phyloP scores from a whole-genome alignment of 1,140 invertebrate species.

The Tachypleus tridentatus region DNA sequence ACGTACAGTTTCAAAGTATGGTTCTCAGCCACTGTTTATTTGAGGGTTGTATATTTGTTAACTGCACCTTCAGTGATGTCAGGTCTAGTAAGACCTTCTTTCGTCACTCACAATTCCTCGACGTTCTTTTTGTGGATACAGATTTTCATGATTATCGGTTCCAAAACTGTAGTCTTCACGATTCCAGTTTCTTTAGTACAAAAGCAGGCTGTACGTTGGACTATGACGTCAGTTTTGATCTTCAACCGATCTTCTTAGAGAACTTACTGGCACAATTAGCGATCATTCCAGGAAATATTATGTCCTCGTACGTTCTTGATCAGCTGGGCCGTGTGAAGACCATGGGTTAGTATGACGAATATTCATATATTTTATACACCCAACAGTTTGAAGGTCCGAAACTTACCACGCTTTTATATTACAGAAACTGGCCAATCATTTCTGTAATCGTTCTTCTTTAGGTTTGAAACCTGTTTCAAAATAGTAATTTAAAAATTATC shows the following conservation, averaged over 20 bases:
- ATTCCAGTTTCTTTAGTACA: constrained; percentile 25
- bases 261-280: constrained; percentile 31
- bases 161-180: constrained; percentile 24
- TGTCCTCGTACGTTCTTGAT: constrained; percentile 39
- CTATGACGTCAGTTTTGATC: constrained; percentile 31
- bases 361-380: too few species aligned
- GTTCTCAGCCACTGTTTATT: constrained; percentile 30
- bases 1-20: constrained; percentile 25
- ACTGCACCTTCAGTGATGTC: constrained; percentile 27
- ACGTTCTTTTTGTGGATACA: constrained; percentile 29
- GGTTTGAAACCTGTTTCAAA: too few species aligned
- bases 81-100: constrained; percentile 30
- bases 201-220: constrained; percentile 28
- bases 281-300: constrained; percentile 38
- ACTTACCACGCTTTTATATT: too few species aligned
- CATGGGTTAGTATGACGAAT: constrained; percentile 32
- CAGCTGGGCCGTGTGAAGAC: constrained; percentile 37
- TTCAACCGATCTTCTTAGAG: constrained; percentile 30
- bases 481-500: too few species aligned
- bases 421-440: too few species aligned
- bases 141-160: constrained; percentile 30
- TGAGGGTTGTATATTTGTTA: constrained; percentile 26
- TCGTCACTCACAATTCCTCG: constrained; percentile 22
- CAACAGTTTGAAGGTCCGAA: too few species aligned
- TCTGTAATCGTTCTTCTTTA: too few species aligned